Percentiles rank a stretch among this genome's conserved stretches.
Evolutionary conservation across 2,113 vertebrate species (phyloP).

Genomic region (Ceyx melanurus): DNA sequence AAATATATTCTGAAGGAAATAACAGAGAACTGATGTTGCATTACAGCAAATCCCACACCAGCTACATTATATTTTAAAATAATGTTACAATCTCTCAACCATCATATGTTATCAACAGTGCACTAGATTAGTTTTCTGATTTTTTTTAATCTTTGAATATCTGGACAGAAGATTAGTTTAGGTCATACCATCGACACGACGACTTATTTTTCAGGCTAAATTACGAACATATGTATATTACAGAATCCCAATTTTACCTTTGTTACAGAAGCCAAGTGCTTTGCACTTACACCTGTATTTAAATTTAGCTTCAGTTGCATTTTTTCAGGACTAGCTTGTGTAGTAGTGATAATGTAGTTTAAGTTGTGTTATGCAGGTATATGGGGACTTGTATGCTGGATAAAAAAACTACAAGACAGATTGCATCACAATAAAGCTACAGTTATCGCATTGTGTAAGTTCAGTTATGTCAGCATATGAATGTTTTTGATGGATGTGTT

Average conservation of each 20-base stretch:
- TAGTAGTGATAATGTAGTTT: background rate
- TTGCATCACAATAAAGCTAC: background rate
- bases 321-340: constrained; percentile 11
- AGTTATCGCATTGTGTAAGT: background rate
- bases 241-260: constrained; percentile 25
- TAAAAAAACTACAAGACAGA: constrained; percentile 9
- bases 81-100: constrained; percentile 27
- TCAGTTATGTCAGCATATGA: background rate
- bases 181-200: constrained; percentile 42
- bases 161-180: constrained; percentile 56
- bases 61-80: constrained; percentile 51
- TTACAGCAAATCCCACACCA: constrained; percentile 41
- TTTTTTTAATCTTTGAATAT: constrained; percentile 34
- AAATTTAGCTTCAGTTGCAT: constrained; percentile 54
- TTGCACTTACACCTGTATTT: constrained; percentile 6
- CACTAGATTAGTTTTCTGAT: constrained; percentile 50
- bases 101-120: constrained; percentile 26
- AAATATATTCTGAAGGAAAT: constrained; percentile 29
- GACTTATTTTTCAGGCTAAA: constrained; percentile 48
- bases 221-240: constrained; percentile 30
- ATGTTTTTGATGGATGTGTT: background rate
- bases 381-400: background rate
- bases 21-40: constrained; percentile 30
- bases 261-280: constrained; percentile 32
- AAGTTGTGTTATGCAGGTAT: background rate